These are phyloP conservation scores for Pandemis corylana DNA, from an alignment of 2,888 invertebrate genomes.

Conservation along the genomic window DNA sequence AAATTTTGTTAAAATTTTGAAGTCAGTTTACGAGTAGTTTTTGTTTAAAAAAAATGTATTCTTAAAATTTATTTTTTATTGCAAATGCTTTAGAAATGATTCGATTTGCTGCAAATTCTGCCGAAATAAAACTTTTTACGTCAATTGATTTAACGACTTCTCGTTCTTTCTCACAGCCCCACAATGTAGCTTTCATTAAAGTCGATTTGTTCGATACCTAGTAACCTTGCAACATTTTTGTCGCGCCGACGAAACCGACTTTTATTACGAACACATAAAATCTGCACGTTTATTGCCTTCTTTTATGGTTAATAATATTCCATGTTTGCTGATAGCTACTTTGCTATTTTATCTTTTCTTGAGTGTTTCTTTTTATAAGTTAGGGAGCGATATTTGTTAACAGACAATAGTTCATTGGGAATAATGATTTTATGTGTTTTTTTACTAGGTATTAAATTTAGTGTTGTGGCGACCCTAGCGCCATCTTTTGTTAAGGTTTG, in stretches of 20 bases:
- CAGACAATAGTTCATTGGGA: not conserved
- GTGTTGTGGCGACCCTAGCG: too few relatives aligned
- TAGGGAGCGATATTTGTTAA: not conserved
- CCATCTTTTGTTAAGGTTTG: too few relatives aligned
- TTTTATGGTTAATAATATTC: constrained; percentile 71
- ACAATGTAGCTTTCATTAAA: not conserved
- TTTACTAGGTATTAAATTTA: not conserved
- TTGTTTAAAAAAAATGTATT: too few relatives aligned
- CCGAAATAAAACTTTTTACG: not conserved
- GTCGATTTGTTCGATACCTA: constrained; percentile 5
- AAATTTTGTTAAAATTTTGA: too few relatives aligned
- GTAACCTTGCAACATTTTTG: constrained; percentile 14
- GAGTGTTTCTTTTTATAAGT: constrained; percentile 54
- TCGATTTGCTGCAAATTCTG: not conserved
- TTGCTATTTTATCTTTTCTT: constrained; percentile 63
- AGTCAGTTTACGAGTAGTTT: too few relatives aligned
- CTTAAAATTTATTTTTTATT: too few relatives aligned
- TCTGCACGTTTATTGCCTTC: constrained; percentile 64
- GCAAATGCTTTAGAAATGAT: not conserved
- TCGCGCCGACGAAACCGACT: constrained; percentile 53
- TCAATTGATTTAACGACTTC: not conserved
- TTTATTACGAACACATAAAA: constrained; percentile 68
- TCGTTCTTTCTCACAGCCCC: not conserved
- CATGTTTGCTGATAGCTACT: constrained; percentile 69
- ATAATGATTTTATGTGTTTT: not conserved